A percentile compares a stretch with the other conserved stretches of the same genome.
Conservation (phyloP, 2,797 vertebrate species). For the Danio jaintianensis region DNA sequence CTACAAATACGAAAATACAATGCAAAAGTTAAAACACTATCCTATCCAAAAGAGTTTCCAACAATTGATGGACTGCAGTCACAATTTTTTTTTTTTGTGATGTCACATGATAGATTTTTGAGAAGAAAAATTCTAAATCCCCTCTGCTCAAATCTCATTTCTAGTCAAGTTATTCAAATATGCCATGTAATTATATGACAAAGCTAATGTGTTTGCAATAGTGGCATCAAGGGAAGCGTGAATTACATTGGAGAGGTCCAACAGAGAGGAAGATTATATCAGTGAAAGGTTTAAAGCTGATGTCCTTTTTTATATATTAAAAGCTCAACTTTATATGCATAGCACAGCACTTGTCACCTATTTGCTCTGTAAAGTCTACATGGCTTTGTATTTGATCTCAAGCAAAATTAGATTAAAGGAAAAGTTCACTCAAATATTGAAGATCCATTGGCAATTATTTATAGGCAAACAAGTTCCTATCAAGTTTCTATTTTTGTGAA, state of each 20-base stretch:
- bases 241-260: conserved; percentile 8
- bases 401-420: not conserved
- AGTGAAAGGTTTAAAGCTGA: not conserved
- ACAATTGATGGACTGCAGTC: not conserved
- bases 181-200: not conserved
- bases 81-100: not conserved
- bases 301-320: not conserved
- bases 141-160: not conserved
- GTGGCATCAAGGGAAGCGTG: not conserved
- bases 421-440: not conserved
- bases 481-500: not conserved
- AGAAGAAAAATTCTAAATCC: not conserved
- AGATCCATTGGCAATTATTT: not conserved
- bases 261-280: conserved; percentile 16
- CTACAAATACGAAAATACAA: too few relatives aligned
- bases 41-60: not conserved
- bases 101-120: not conserved
- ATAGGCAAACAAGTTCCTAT: not conserved
- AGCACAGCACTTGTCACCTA: not conserved
- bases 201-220: not conserved
- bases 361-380: conserved; percentile 5
- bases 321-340: not conserved
- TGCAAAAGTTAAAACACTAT: not conserved
- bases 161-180: not conserved
- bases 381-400: not conserved